These are phyloP conservation scores for Neodontobutis hainanensis DNA, from an alignment of 2,113 vertebrate genomes.

Conservation along the genomic window DNA sequence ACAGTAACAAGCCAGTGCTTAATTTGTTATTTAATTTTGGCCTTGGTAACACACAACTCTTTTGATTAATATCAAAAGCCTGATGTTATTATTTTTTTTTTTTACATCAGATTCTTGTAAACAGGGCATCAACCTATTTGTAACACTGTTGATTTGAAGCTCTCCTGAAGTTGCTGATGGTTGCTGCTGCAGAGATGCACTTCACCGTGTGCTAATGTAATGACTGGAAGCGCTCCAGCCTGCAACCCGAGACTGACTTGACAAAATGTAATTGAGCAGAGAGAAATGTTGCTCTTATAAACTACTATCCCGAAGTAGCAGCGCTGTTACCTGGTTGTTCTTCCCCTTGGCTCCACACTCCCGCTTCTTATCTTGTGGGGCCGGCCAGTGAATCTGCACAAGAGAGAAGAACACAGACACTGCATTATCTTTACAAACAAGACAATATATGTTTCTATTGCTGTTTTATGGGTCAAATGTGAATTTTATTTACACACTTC, in stretches of 20 bases:
- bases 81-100: background rate
- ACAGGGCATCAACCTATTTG: constrained; percentile 9
- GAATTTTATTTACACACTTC: constrained; percentile 2
- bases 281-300: constrained; percentile 32
- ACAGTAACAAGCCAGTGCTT: too few relatives aligned
- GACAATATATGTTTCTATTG: background rate
- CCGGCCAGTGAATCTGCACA: constrained; percentile 80
- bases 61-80: background rate
- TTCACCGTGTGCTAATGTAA: constrained; percentile 55
- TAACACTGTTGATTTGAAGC: constrained; percentile 1
- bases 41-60: background rate
- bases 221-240: constrained; percentile 63
- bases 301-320: constrained; percentile 15
- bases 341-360: constrained; percentile 80
- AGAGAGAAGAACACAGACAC: constrained; percentile 28
- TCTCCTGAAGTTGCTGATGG: constrained; percentile 50
- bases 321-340: constrained; percentile 79
- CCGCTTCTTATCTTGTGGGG: constrained; percentile 79
- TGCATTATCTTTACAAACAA: background rate
- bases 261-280: constrained; percentile 39
- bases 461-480: constrained; percentile 1
- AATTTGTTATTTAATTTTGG: too few relatives aligned
- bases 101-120: background rate
- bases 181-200: constrained; percentile 22
- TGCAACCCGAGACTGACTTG: constrained; percentile 30